Base-by-base conservation (phyloP, 2,888 invertebrate species). In the Ichneumoninae sp. region DNA sequence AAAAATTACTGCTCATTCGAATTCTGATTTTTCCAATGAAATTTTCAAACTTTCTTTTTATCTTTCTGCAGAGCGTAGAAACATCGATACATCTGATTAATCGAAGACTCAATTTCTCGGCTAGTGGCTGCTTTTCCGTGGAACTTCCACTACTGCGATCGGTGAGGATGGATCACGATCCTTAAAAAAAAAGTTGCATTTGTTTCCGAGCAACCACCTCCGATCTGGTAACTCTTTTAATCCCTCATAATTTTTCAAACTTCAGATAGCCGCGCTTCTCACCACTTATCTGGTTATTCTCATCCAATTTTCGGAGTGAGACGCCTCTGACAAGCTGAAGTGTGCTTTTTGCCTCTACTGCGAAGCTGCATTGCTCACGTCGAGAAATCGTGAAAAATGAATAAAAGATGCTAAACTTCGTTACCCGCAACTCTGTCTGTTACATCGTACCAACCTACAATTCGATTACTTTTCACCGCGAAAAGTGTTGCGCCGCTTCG, bases 251-350 rank as follows among this genome's bases (percentile, higher is more conserved):
- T 79, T 44, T 44, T 83, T 81, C 16, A 2, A 26, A 63, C 88
- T 89, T 60, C 90, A 93, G 93, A 91, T 91, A 8, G 85, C 88
- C 22, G 89, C 89, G 5, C 52, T 91, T 40, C 81, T 91, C 71
- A 87, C 92, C 26, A 93, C 92, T 3, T 93, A 93, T 78, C 87
- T 93, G 65, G 90, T 92, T 36, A 91, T 93, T 74, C 89, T 93
- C 4, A 73, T 93, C 68, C 93, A 93, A 81, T 80, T 92, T 40
- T 91, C 91, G 7, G 78, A 85, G 8, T 88, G 73, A 87, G 50
- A 47, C 7, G 16, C 57, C 19, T 76, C 7, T 47, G 74, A 75
- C 13, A 19, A 30, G 13, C 19, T 4, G 30, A 13, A 63, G 60
- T 63, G 30, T 16, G 19, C n/a, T 44, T 2, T 16, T 44, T 16